Percentiles rank a stretch among this genome's conserved stretches.
Evolutionary conservation across 1,140 invertebrate species (phyloP).

Genomic region (Hydropsyche tenuis): DNA sequence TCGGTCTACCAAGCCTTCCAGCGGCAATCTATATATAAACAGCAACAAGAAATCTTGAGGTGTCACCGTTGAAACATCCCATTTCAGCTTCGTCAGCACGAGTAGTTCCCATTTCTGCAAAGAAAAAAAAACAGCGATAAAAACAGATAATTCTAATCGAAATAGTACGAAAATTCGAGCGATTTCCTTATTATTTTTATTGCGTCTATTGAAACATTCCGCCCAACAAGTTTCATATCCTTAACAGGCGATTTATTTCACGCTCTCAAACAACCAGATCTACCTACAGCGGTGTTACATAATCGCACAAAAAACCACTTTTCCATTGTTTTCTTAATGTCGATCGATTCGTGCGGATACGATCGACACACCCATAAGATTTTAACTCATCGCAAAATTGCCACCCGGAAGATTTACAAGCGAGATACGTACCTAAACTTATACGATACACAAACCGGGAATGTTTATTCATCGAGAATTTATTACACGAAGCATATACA

Average conservation of each 20-base stretch:
- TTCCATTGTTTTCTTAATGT: conserved; percentile 19
- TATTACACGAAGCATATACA: too few species aligned
- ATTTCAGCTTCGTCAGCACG: conserved; percentile 79
- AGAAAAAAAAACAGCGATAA: conserved; percentile 36
- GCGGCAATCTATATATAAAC: conserved; percentile 69
- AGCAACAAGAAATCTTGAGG: conserved; percentile 81
- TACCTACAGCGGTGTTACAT: too few species aligned
- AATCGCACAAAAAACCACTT: not conserved
- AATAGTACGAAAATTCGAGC: too few species aligned
- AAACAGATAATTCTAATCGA: too few species aligned
- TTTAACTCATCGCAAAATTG: not conserved
- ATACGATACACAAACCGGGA: conserved; percentile 8
- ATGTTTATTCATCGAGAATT: conserved; percentile 9
- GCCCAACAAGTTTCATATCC: too few species aligned
- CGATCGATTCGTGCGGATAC: conserved; percentile 9
- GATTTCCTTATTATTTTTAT: too few species aligned
- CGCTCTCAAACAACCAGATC: too few species aligned
- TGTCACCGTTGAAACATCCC: conserved; percentile 82
- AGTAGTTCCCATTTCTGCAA: conserved; percentile 83
- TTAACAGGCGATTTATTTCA: too few species aligned
- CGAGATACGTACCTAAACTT: too few species aligned
- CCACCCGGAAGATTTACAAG: too few species aligned
- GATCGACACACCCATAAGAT: conserved; percentile 16
- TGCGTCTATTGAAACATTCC: too few species aligned
- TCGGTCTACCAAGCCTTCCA: conserved; percentile 62